Evolutionary conservation across 2,888 invertebrate genomes (phyloP).

Genomic region (Agrenia bidenticulata): DNA sequence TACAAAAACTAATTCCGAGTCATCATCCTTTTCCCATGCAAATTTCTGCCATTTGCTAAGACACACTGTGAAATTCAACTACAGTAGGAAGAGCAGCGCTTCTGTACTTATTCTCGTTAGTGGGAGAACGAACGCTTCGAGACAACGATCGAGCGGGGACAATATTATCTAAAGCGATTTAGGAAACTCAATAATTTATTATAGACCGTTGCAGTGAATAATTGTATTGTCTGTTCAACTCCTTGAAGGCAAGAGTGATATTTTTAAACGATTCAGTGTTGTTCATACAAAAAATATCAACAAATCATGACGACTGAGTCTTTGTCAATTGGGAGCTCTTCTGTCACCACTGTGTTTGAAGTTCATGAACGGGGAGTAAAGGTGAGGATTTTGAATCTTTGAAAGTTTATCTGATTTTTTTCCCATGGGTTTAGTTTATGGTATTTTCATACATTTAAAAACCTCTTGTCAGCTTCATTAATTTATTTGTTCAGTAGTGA

Average conservation of each 20-base stretch:
- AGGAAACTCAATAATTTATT: too few relatives aligned
- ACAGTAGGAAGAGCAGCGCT: constrained; percentile 31
- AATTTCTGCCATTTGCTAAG: constrained; percentile 27
- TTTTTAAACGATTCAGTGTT: not conserved
- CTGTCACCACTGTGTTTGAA: constrained; percentile 26
- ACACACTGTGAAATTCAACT: constrained; percentile 38
- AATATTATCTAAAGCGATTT: too few relatives aligned
- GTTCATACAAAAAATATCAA: not conserved
- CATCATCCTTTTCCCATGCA: not conserved
- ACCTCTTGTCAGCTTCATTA: too few relatives aligned
- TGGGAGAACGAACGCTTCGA: constrained; percentile 40
- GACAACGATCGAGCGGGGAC: constrained; percentile 34
- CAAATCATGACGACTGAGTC: not conserved
- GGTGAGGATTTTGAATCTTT: not conserved
- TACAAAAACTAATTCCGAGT: not conserved
- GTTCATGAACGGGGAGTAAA: constrained; percentile 35
- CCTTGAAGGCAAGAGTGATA: too few relatives aligned
- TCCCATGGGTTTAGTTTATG: too few relatives aligned
- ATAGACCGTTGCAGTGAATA: too few relatives aligned
- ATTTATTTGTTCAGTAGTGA: too few relatives aligned
- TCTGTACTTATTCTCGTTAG: constrained; percentile 38
- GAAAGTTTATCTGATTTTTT: too few relatives aligned
- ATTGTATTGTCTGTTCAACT: too few relatives aligned
- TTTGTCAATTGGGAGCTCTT: not conserved
- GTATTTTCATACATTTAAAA: too few relatives aligned